Percentiles rank a stretch among this genome's conserved stretches.
Conservation (phyloP, 2,888 invertebrate species). For the Dromius quadrimaculatus region DNA sequence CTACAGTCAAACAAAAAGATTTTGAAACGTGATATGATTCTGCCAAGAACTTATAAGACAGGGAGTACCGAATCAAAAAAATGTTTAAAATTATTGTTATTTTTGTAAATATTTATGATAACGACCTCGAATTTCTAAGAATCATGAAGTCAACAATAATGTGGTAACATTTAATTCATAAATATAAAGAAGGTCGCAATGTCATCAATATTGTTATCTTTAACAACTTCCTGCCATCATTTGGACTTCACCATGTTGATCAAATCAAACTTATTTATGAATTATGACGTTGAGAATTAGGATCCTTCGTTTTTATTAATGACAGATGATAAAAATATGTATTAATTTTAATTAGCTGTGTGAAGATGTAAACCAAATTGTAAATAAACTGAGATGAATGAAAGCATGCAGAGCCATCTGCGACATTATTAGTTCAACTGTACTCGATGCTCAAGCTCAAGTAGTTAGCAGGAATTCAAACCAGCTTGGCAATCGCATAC, state of each 20-base stretch:
- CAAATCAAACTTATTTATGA: conserved; percentile 30
- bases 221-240: conserved; percentile 56
- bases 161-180: conserved; percentile 40
- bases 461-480: not conserved
- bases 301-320: conserved; percentile 26
- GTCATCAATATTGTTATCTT: conserved; percentile 58
- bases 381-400: conserved; percentile 9
- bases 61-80: no score
- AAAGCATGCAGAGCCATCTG: conserved; percentile 13
- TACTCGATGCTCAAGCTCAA: not conserved
- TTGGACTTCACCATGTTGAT: conserved; percentile 36
- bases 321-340: conserved; percentile 33
- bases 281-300: conserved; percentile 5
- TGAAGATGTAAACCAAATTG: conserved; percentile 1
- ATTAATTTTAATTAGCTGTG: conserved; percentile 29
- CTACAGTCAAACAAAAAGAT: no score
- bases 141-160: conserved; percentile 34
- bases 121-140: conserved; percentile 22
- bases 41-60: no score
- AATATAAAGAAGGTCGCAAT: conserved; percentile 54
- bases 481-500: conserved; percentile 3
- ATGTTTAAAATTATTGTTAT: no score
- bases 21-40: no score
- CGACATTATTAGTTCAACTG: not conserved
- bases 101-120: not conserved